Percentiles rank a stretch among this genome's conserved stretches.
These are phyloP conservation scores for Diploscapter pachys DNA, from an alignment of 1,140 invertebrate genomes.

Conservation along the genomic window DNA sequence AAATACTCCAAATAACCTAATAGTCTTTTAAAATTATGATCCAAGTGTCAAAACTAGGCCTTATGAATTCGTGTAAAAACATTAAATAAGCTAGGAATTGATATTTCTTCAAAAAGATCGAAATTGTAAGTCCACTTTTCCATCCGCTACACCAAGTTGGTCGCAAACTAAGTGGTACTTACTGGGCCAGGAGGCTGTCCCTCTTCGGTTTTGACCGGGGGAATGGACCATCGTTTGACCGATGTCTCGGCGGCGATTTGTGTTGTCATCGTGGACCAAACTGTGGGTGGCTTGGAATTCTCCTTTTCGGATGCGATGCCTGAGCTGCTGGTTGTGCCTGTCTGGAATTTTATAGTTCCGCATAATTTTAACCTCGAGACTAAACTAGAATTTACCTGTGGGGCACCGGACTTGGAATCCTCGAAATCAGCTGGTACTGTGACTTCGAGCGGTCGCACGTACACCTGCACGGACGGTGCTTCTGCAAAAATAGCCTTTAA, in stretches of 20 bases:
- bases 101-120: not conserved
- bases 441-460: slow-evolving; percentile 31
- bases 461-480: slow-evolving; percentile 28
- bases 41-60: not conserved
- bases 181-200: slow-evolving; percentile 25
- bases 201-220: slow-evolving; percentile 10
- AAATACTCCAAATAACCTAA: no score
- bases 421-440: slow-evolving; percentile 6
- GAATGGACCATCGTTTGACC: slow-evolving; percentile 24
- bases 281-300: not conserved
- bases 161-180: not conserved
- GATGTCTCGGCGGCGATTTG: slow-evolving; percentile 27
- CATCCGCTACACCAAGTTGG: not conserved
- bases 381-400: not conserved
- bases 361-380: not conserved
- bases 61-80: not conserved
- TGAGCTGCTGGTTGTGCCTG: not conserved
- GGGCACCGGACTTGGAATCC: not conserved
- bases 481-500: slow-evolving; percentile 9
- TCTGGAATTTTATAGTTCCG: not conserved
- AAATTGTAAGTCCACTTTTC: not conserved
- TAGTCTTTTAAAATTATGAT: no score
- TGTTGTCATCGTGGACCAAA: slow-evolving; percentile 29
- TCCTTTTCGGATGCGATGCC: not conserved
- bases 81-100: not conserved